These are phyloP conservation scores for Drosophila cognata DNA, from an alignment of 2,888 invertebrate genomes.

Conservation along the genomic window DNA sequence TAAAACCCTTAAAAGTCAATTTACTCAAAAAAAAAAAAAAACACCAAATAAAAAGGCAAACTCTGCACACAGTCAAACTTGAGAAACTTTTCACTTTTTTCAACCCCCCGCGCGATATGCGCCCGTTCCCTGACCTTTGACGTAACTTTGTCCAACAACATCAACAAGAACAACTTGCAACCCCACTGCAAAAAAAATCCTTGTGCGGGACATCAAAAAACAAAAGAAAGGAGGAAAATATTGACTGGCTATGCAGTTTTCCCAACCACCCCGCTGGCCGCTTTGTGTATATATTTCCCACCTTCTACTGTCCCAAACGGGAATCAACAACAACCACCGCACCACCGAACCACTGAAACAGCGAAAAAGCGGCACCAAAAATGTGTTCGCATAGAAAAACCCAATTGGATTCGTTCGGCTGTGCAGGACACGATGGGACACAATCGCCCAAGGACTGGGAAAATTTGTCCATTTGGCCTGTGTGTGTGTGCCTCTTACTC, in stretches of 20 bases:
- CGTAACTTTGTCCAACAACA: slow-evolving; percentile 56
- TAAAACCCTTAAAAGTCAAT: slow-evolving; percentile 58
- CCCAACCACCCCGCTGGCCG: slow-evolving; percentile 41
- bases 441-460: slow-evolving; percentile 36
- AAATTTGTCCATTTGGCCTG: slow-evolving; percentile 68
- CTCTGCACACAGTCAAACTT: slow-evolving; percentile 39
- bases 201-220: slow-evolving; percentile 41
- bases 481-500: neutral
- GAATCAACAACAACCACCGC: slow-evolving; percentile 50
- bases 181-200: slow-evolving; percentile 49
- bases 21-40: slow-evolving; percentile 8
- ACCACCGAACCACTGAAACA: slow-evolving; percentile 50
- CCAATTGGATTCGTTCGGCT: slow-evolving; percentile 59
- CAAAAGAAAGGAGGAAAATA: slow-evolving; percentile 25
- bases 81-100: slow-evolving; percentile 43
- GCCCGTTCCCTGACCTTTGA: slow-evolving; percentile 70
- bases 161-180: slow-evolving; percentile 36
- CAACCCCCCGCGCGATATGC: slow-evolving; percentile 25
- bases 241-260: slow-evolving; percentile 46
- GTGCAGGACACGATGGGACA: slow-evolving; percentile 14
- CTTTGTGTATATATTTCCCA: slow-evolving; percentile 8
- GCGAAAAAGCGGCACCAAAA: slow-evolving; percentile 42
- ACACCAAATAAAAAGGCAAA: slow-evolving; percentile 22
- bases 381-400: slow-evolving; percentile 60
- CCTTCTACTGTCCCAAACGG: slow-evolving; percentile 65